phyloP scores from a whole-genome alignment of 1,140 invertebrate species.

The Drosophila repleta region DNA sequence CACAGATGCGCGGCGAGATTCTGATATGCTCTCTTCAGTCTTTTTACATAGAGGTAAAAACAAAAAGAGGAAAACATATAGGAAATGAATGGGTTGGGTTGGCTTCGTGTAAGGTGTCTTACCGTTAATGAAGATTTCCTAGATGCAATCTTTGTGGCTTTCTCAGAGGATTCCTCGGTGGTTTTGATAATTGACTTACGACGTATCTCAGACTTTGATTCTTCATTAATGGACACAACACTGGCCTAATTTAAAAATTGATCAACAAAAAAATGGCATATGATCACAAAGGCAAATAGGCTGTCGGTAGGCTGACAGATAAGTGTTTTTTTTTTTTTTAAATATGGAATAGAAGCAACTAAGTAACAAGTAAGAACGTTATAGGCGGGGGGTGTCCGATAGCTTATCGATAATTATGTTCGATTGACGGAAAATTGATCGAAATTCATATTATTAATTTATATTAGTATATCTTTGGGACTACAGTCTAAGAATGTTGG shows the following conservation, averaged over 20 bases:
- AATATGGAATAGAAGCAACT: too few species aligned
- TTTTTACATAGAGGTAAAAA: conserved; percentile 28
- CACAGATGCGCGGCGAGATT: conserved; percentile 87
- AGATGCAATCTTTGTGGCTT: conserved; percentile 77
- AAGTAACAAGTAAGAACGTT: too few species aligned
- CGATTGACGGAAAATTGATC: too few species aligned
- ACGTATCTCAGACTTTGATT: conserved; percentile 54
- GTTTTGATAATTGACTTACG: conserved; percentile 62
- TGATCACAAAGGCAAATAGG: conserved; percentile 9
- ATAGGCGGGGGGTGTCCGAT: too few species aligned
- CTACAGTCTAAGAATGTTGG: too few species aligned
- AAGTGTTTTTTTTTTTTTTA: too few species aligned
- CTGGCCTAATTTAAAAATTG: conserved; percentile 54
- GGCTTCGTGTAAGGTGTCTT: conserved; percentile 34
- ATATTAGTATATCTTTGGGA: too few species aligned
- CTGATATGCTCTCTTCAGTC: conserved; percentile 86
- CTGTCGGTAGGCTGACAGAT: too few species aligned
- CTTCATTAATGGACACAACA: conserved; percentile 66
- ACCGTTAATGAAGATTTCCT: conserved; percentile 70
- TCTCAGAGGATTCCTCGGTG: conserved; percentile 73
- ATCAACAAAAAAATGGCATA: neutral
- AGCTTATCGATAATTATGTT: too few species aligned
- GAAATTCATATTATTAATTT: too few species aligned
- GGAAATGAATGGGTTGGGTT: neutral
- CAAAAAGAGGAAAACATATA: neutral